These are phyloP conservation scores for Idaea straminata DNA, from an alignment of 2,888 invertebrate species.

Conservation along the genomic window DNA sequence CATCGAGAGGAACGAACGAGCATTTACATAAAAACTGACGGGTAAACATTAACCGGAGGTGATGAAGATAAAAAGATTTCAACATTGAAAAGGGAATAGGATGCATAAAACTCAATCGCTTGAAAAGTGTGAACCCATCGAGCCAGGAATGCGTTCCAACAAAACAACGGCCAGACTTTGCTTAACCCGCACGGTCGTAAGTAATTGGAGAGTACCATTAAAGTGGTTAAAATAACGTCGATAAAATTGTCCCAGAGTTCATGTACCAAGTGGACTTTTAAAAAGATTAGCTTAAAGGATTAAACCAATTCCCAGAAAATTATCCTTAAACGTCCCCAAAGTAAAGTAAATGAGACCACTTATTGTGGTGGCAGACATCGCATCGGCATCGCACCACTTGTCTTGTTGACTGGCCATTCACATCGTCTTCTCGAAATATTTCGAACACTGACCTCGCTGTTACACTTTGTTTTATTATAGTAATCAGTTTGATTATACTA, in stretches of 20 bases:
- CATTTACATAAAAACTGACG: constrained; percentile 19
- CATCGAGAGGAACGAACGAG: constrained; percentile 8
- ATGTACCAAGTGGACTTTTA: neutral
- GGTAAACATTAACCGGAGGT: constrained; percentile 14
- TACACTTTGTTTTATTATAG: constrained; percentile 25
- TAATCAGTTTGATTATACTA: constrained; percentile 25
- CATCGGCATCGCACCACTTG: constrained; percentile 9
- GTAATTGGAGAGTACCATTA: neutral
- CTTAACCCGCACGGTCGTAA: neutral
- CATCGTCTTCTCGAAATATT: constrained; percentile 22
- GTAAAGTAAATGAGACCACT: constrained; percentile 7
- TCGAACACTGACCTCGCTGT: constrained; percentile 33
- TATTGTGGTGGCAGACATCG: constrained; percentile 11
- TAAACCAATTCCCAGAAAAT: neutral
- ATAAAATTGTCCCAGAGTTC: neutral
- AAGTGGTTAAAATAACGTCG: neutral
- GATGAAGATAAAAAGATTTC: constrained; percentile 15
- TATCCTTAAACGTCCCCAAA: neutral
- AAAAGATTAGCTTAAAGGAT: neutral
- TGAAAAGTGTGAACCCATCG: constrained; percentile 4
- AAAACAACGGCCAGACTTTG: neutral
- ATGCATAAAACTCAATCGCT: constrained; percentile 24
- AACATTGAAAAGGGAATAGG: constrained; percentile 18
- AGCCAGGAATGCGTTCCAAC: neutral
- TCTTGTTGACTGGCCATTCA: constrained; percentile 25